Evolutionary conservation across 2,888 invertebrate species (phyloP).

Genomic region (Pseudococcus jackbeardsleyi): DNA sequence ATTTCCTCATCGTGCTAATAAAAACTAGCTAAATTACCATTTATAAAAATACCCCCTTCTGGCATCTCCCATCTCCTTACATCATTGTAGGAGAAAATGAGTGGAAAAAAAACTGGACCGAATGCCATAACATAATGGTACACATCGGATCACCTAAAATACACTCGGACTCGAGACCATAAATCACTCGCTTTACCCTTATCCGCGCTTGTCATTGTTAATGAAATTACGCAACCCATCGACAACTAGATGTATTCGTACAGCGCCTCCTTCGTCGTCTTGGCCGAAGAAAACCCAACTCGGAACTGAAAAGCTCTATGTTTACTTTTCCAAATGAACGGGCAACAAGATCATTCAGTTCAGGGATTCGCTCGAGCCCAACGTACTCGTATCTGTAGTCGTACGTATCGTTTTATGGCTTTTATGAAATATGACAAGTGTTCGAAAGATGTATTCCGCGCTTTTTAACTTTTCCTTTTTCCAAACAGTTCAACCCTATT

Average conservation of each 20-base stretch:
- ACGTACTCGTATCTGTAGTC: background rate
- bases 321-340: conserved; percentile 42
- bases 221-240: conserved; percentile 50
- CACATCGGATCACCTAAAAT: background rate
- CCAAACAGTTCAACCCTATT: background rate
- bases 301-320: conserved; percentile 25
- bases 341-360: conserved; percentile 58
- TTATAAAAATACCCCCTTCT: background rate
- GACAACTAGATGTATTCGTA: background rate
- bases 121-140: background rate
- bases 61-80: background rate
- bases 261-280: background rate
- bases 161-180: conserved; percentile 37
- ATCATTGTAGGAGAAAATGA: background rate
- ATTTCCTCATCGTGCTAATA: conserved; percentile 18
- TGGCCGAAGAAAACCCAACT: background rate
- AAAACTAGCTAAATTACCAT: conserved; percentile 26
- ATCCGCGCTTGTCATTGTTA: conserved; percentile 14
- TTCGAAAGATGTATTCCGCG: conserved; percentile 26
- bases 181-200: conserved; percentile 29
- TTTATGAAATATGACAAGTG: conserved; percentile 49
- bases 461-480: conserved; percentile 13
- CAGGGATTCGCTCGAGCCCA: background rate
- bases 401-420: conserved; percentile 30
- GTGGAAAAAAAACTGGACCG: background rate